Evolutionary conservation across 2,888 invertebrate species (phyloP).

Genomic region (Colostygia pectinataria): DNA sequence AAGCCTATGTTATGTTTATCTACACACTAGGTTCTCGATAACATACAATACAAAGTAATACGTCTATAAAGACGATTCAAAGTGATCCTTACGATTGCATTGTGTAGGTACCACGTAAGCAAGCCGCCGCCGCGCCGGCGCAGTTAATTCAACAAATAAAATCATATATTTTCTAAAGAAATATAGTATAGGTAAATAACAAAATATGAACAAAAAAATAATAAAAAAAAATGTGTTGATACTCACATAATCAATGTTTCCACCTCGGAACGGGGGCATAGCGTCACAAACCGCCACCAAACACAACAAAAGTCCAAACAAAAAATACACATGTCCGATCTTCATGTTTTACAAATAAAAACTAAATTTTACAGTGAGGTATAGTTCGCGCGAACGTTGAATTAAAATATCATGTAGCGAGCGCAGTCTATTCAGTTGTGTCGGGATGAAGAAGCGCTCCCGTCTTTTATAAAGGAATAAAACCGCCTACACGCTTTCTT

Average conservation of each 20-base stretch:
- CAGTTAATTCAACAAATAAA: too few relatives aligned
- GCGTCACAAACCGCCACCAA: constrained; percentile 49
- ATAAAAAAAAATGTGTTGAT: not conserved
- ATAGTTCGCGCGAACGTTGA: constrained; percentile 17
- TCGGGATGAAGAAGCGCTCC: constrained; percentile 49
- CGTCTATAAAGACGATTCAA: too few relatives aligned
- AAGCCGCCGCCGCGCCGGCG: too few relatives aligned
- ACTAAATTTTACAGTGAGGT: not conserved
- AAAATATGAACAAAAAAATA: too few relatives aligned
- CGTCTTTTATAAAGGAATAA: constrained; percentile 61
- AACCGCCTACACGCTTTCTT: constrained; percentile 66
- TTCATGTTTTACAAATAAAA: constrained; percentile 50
- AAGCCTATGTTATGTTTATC: too few relatives aligned
- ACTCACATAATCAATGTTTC: constrained; percentile 75
- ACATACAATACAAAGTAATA: too few relatives aligned
- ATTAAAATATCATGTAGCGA: constrained; percentile 43
- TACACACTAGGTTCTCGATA: too few relatives aligned
- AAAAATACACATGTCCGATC: constrained; percentile 44
- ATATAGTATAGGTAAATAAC: too few relatives aligned
- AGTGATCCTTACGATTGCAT: too few relatives aligned
- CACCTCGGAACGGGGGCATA: constrained; percentile 57
- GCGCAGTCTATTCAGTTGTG: constrained; percentile 48
- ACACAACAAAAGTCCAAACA: constrained; percentile 53
- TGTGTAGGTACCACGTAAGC: too few relatives aligned
- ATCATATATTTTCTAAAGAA: too few relatives aligned